Evolutionary conservation across 1,140 invertebrate species (phyloP).

Genomic region (Bombus haemorrhoidalis): DNA sequence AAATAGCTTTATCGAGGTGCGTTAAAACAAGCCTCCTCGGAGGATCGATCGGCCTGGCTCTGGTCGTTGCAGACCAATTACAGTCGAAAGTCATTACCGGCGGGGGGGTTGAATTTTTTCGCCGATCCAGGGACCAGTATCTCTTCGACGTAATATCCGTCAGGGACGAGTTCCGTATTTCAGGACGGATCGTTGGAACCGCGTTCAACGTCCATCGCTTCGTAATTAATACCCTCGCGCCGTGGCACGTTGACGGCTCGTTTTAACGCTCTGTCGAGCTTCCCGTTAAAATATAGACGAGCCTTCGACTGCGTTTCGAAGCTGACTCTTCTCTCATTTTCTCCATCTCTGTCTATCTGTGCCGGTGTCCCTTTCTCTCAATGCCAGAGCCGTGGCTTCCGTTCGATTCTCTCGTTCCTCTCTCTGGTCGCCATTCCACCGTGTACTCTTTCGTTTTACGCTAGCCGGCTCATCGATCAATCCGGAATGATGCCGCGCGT

Average conservation of each 20-base stretch:
- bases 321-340: constrained; percentile 31
- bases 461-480: constrained; percentile 69
- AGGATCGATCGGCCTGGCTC: constrained; percentile 18
- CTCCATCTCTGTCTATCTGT: neutral
- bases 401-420: constrained; percentile 2
- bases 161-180: constrained; percentile 25
- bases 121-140: constrained; percentile 1
- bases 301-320: constrained; percentile 35
- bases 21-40: neutral
- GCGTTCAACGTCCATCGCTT: constrained; percentile 59
- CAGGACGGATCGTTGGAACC: constrained; percentile 29
- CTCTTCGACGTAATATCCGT: constrained; percentile 35
- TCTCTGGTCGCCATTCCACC: neutral
- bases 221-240: constrained; percentile 62
- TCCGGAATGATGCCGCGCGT: constrained; percentile 60
- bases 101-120: constrained; percentile 38
- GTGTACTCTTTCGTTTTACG: constrained; percentile 37
- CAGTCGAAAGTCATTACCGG: constrained; percentile 24
- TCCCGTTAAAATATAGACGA: constrained; percentile 66
- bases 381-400: neutral
- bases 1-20: neutral
- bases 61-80: constrained; percentile 41
- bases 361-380: neutral
- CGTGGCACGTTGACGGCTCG: constrained; percentile 57
- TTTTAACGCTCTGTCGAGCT: constrained; percentile 63